Conservation (phyloP, 2,888 invertebrate genomes). For the Cephus spinipes region DNA sequence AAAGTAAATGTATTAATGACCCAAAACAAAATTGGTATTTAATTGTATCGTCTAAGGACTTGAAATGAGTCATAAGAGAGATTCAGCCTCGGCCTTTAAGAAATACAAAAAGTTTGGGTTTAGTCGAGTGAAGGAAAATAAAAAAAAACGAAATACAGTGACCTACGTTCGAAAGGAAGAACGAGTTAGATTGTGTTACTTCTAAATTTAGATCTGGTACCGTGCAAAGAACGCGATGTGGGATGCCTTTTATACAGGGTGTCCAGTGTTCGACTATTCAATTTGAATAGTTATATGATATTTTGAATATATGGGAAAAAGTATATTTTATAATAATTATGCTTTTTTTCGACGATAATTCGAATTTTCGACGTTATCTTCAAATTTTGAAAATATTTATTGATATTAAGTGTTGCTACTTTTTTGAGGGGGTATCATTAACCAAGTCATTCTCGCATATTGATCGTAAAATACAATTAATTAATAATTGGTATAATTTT, state of each 20-base stretch:
- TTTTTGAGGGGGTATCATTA: not conserved
- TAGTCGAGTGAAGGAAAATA: not conserved
- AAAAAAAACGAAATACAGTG: not conserved
- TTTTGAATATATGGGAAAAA: not conserved
- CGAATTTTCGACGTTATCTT: not conserved
- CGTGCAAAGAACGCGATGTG: not conserved
- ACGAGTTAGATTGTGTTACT: not conserved
- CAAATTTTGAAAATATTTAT: not conserved
- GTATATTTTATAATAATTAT: not conserved
- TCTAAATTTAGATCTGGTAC: not conserved
- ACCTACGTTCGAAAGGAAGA: constrained; percentile 1
- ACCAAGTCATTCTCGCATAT: not conserved
- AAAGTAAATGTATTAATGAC: not conserved
- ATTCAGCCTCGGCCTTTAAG: not conserved
- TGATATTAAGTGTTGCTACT: not conserved
- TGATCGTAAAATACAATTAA: not conserved
- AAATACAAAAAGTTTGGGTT: not conserved
- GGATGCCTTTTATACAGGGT: not conserved
- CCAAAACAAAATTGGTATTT: not conserved
- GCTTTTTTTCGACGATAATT: not conserved
- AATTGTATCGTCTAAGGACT: not conserved
- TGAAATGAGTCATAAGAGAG: not conserved
- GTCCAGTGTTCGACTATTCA: not conserved
- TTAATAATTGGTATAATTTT: not conserved
- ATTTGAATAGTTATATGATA: not conserved